Percentiles rank a stretch among this genome's conserved stretches.
phyloP scores from a whole-genome alignment of 2,113 vertebrate genomes.

The Percina caprodes region DNA sequence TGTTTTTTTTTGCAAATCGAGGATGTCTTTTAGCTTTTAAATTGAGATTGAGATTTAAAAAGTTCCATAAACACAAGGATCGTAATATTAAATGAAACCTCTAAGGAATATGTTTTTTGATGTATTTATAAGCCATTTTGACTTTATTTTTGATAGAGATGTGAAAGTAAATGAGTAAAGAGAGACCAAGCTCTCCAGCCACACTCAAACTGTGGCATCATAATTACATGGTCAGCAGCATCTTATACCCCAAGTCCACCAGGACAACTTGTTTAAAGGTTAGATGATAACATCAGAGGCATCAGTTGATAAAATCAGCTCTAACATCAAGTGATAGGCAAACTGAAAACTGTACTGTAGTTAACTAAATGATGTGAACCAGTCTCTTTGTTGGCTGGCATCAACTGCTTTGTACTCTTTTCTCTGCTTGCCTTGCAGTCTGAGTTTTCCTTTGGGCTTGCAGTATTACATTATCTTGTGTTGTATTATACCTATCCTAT shows the following conservation, averaged over 20 bases:
- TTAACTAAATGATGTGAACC: slow-evolving; percentile 10
- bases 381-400: neutral
- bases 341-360: neutral
- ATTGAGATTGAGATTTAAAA: neutral
- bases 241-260: neutral
- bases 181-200: neutral
- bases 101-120: neutral
- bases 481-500: slow-evolving; percentile 46
- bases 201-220: neutral
- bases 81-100: neutral
- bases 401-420: slow-evolving; percentile 11
- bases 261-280: neutral
- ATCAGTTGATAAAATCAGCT: neutral
- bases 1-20: neutral
- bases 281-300: slow-evolving; percentile 4
- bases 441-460: slow-evolving; percentile 37
- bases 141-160: neutral
- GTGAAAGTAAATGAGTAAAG: neutral
- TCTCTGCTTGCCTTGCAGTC: slow-evolving; percentile 30
- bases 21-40: neutral
- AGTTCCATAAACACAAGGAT: neutral
- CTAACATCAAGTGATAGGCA: slow-evolving; percentile 15
- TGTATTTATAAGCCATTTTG: neutral
- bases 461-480: slow-evolving; percentile 60
- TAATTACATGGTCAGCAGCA: slow-evolving; percentile 10